Conservation (phyloP, 2,797 vertebrate genomes). For the Amazona finschi region DNA sequence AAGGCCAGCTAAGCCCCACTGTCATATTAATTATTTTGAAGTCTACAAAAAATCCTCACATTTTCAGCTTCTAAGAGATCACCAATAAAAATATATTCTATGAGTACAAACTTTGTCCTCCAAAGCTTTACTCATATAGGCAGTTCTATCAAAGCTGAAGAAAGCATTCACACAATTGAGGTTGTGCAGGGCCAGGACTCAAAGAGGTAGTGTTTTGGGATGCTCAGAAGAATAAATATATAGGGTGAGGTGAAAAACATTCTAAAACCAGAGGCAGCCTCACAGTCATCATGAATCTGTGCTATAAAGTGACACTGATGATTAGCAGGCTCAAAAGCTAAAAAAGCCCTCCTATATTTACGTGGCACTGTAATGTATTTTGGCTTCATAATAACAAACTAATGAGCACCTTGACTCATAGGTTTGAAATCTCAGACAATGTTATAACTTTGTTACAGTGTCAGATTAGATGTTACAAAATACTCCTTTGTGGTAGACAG, state of each 20-base stretch:
- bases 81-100: not conserved
- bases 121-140: not conserved
- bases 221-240: not conserved
- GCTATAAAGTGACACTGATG: not conserved
- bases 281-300: not conserved
- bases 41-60: not conserved
- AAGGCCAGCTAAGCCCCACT: not conserved
- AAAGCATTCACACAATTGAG: not conserved
- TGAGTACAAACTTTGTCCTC: not conserved
- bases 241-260: not conserved
- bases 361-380: not conserved
- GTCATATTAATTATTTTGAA: not conserved
- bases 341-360: not conserved
- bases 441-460: not conserved
- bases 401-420: not conserved
- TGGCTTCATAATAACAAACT: not conserved
- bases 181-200: not conserved
- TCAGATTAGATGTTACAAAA: constrained; percentile 6
- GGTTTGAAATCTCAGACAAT: not conserved
- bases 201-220: not conserved
- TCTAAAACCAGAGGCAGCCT: not conserved
- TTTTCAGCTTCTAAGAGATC: not conserved
- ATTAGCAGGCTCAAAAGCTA: constrained; percentile 14
- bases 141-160: not conserved
- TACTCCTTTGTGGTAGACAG: not conserved